Percentiles rank a stretch among this genome's conserved stretches.
Conservation (phyloP, 2,888 invertebrate genomes). For the Trypoxylon attenuatum region DNA sequence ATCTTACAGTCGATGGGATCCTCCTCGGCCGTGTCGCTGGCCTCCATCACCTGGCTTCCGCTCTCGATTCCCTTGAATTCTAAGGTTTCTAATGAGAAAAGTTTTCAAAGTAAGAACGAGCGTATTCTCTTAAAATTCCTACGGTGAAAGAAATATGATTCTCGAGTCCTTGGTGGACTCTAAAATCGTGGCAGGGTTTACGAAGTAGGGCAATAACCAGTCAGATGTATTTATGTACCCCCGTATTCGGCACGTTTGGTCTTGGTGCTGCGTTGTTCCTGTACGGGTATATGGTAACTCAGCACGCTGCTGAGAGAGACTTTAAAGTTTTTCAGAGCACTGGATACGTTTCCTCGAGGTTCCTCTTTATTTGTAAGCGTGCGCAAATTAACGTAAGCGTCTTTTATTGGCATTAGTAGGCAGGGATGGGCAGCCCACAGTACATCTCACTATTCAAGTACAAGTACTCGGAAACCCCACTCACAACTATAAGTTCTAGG, state of each 20-base stretch:
- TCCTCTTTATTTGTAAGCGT: slow-evolving; percentile 60
- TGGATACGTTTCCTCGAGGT: slow-evolving; percentile 54
- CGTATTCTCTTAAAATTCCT: not conserved
- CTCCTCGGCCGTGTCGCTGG: slow-evolving; percentile 40
- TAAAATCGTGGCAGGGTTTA: too few relatives aligned
- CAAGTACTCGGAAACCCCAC: too few relatives aligned
- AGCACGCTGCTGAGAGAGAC: slow-evolving; percentile 71
- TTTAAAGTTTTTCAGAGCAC: slow-evolving; percentile 66
- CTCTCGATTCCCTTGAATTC: slow-evolving; percentile 64
- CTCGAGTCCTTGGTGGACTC: too few relatives aligned
- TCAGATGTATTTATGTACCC: slow-evolving; percentile 46
- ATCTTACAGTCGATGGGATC: slow-evolving; percentile 80
- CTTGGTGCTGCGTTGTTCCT: slow-evolving; percentile 64
- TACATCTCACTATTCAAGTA: too few relatives aligned
- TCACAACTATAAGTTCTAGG: too few relatives aligned
- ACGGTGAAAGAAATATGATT: not conserved
- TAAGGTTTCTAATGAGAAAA: slow-evolving; percentile 37
- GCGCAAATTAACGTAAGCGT: slow-evolving; percentile 37
- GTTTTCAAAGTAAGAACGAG: not conserved
- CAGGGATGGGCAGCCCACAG: not conserved
- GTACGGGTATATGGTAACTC: slow-evolving; percentile 70
- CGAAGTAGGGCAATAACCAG: not conserved
- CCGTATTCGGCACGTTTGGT: slow-evolving; percentile 67
- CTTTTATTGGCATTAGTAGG: slow-evolving; percentile 19
- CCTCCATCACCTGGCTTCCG: slow-evolving; percentile 63